A percentile compares a stretch with the other conserved stretches of the same genome.
Evolutionary conservation across 1,140 invertebrate genomes (phyloP).

Genomic region (Atta texana): DNA sequence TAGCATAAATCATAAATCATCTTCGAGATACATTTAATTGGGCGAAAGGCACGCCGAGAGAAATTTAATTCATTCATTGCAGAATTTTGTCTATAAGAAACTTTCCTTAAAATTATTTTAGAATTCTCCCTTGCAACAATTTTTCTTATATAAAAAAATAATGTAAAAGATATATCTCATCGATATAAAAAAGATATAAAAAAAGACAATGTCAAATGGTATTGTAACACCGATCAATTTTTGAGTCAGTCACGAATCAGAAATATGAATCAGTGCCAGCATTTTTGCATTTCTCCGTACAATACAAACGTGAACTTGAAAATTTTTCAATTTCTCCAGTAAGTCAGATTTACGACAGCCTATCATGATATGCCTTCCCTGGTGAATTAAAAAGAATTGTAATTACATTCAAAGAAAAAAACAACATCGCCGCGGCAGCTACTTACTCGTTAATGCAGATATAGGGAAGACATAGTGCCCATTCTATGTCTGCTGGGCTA

Average conservation of each 20-base stretch:
- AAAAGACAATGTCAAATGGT: background rate
- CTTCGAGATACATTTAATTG: constrained; percentile 27
- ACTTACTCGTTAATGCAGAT: constrained; percentile 66
- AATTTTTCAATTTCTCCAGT: constrained; percentile 34
- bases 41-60: background rate
- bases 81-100: background rate
- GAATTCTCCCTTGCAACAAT: background rate
- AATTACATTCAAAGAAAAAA: constrained; percentile 52
- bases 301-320: background rate
- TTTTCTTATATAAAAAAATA: background rate
- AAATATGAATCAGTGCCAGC: constrained; percentile 41
- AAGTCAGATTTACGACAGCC: constrained; percentile 24
- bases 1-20: constrained; percentile 41
- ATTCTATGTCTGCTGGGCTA: constrained; percentile 55
- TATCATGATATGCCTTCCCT: background rate
- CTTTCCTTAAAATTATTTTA: background rate
- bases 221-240: constrained; percentile 30
- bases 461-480: constrained; percentile 67
- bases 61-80: constrained; percentile 22
- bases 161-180: background rate
- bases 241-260: constrained; percentile 31
- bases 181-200: constrained; percentile 23
- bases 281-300: constrained; percentile 7
- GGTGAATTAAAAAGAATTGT: constrained; percentile 62
- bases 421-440: constrained; percentile 50